These are phyloP conservation scores for Drosophila pseudotalamancana DNA, from an alignment of 2,888 invertebrate species.

Conservation along the genomic window DNA sequence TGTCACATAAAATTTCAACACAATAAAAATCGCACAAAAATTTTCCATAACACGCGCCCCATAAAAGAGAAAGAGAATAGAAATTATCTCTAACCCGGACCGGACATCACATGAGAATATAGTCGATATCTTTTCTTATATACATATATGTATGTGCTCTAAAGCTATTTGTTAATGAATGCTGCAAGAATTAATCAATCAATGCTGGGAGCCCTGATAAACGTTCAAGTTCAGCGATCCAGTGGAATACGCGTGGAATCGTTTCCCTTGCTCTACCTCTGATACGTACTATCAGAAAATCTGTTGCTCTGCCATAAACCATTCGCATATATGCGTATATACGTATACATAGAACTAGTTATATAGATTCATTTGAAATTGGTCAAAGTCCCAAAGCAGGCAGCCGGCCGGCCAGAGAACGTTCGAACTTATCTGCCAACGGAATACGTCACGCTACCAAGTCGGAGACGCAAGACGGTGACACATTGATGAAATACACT, in stretches of 20 bases:
- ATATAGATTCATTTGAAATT: constrained; percentile 10
- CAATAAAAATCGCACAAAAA: constrained; percentile 31
- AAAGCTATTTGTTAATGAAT: constrained; percentile 39
- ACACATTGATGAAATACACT: constrained; percentile 63
- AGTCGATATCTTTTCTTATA: constrained; percentile 17
- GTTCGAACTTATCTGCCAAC: constrained; percentile 60
- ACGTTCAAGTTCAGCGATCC: constrained; percentile 59
- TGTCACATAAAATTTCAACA: constrained; percentile 17
- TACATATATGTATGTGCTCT: neutral
- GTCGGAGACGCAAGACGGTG: constrained; percentile 53
- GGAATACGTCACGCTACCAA: constrained; percentile 57
- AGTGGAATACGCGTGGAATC: constrained; percentile 21
- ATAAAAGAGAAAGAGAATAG: constrained; percentile 13
- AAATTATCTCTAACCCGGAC: constrained; percentile 1
- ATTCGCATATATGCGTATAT: neutral
- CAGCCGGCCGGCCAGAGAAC: constrained; percentile 55
- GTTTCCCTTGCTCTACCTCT: constrained; percentile 12
- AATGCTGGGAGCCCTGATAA: constrained; percentile 47
- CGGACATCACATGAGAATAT: neutral
- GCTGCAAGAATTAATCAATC: constrained; percentile 61
- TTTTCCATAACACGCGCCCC: constrained; percentile 53
- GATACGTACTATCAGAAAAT: constrained; percentile 50
- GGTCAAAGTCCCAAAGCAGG: constrained; percentile 60
- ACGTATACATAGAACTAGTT: neutral
- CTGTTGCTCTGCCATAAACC: constrained; percentile 26